Evolutionary conservation across 1,140 invertebrate genomes (phyloP), one percentile per base, ranked within the genome.

Genomic region (Drusus annulatus): DNA sequence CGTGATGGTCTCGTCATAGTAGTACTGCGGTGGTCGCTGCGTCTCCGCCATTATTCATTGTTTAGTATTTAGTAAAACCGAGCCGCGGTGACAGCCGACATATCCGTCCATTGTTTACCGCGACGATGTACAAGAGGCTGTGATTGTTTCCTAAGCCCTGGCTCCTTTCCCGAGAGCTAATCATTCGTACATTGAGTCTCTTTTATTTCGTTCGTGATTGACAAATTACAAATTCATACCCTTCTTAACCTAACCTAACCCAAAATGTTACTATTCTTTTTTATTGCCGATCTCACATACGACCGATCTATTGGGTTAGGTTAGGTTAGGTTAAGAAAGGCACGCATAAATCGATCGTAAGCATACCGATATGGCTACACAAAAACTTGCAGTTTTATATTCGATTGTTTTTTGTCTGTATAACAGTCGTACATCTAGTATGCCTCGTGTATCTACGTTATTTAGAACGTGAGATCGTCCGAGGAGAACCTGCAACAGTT

Each of bases 51-150:
- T 71, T 71, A 71, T 54, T 71, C 45, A 71, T 51, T 71, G 68
- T 71, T 71, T 50, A 23, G 50, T 71, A 51, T 71, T 71, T 50
- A 23, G 68, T 71, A 51, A 10, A 45, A 23, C 68, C 23, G 25
- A 71, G 68, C 52, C 50, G n/a, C n/a, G 50, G 50, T 50, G 25
- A 17, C 45, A 54, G 17, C 68, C 13, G 68, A 51, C 68, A 71
- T 36, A 75, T 75, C 73, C 73, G 73, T 36, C 52, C 73, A 75
- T 75, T 75, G 73, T 75, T n/a, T 58, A 23, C 19, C 17, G 23
- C 25, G 51, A 10, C 52, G 23, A 17, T 19, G 50, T n/a, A 21
- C 36, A 21, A 75, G 36, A 13, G 19, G 19, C 28, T 36, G 19
- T 45, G 69, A 75, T 75, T 75, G 73, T 75, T 75, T 36, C 73